Evolutionary conservation across 2,113 vertebrate genomes (phyloP), one percentile per base, ranked within the genome.

Genomic region (Cyprichromis sp.): DNA sequence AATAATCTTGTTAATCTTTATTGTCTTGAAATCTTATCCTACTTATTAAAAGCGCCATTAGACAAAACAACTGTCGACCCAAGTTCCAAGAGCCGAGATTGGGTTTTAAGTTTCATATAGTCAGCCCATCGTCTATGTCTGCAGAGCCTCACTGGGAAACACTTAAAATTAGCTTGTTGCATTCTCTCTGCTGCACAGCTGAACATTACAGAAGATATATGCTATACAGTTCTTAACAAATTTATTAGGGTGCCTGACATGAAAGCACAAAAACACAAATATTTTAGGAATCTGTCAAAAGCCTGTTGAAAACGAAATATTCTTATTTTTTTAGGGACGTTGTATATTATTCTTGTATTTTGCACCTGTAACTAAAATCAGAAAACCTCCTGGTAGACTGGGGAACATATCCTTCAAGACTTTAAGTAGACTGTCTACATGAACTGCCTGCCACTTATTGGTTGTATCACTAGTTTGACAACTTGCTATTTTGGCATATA

Each of bases 161-260:
- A 8, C 29, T 83, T 88, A 80, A 84, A 87, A 85, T 88, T 81
- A 92, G 87, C 81, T 17, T 12, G 26, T 81, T 73, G 66, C 66
- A 73, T 45, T 73, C 13, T 73, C 66, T 73, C 38, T 42, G 66
- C 38, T 45, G 21, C 66, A 45, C 66, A 73, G 38, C 13, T 73
- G 13, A 71, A 42, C 12, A 21, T 40, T 68, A 68, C 7, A 68
- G 36, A 68, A 68, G 4, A 68, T 21, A 21, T 14, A 40, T 21
- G 7, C 63, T 24, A 68, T 40, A 24, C 19, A 68, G 34, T 68
- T 38, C 63, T 21, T 68, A 68, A 21, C 7, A 13, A 68, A 21
- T 68, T 38, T 68, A 68, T 38, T 8, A 38, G 19, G 61, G 34
- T 11, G 1, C 4, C 7, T 38, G 34, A 34, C 11, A 68, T 38